Base-by-base conservation (phyloP, 2,888 invertebrate genomes). In the Cantharis rustica region DNA sequence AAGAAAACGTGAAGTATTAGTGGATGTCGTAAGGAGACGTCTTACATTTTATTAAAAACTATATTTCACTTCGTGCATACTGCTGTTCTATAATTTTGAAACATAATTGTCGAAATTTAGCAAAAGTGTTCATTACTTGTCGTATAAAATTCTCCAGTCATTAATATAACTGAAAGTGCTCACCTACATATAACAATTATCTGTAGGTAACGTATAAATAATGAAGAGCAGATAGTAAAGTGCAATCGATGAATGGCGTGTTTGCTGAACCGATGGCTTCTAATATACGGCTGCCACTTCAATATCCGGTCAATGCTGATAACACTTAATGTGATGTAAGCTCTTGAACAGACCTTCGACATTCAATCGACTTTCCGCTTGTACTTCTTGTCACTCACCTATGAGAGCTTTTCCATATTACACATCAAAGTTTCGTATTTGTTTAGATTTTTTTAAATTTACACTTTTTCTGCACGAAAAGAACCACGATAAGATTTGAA, bases 1-100 rank as follows among this genome's bases (percentile, higher is more conserved):
- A 76, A 76, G 71, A 73, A 64, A 68, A 68, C 73, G 73, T 73
- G 73, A 76, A 69, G 73, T 76, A 76, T 76, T 73, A 73, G 76
- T 73, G 71, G 73, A 71, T 71, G 68, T 68, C 70, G 73, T 64
- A 64, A 69, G 47, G 76, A 66, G 68, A 70, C 71, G 61, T 80
- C 84, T 74, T 83, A 84, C 80, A 79, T 83, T 23, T 79, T 69
- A 20, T 79, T 73, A 20, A 76, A 69, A 73, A 76, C 76, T 76
- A 76, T 76, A 81, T 73, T 23, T 72, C 77, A 16, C 80, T 81
- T 69, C 83, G 75, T 16, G 78, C 73, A 62, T 81, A 76, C 23
- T 69, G 64, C 20, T 66, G 64, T 23, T 66, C 16, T 66, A 66
- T 66, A 66, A 70, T 73, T 83, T 83, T 47, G 15, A 26, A n/a